These are phyloP conservation scores for Octomys mimax DNA, from an alignment of 2,797 vertebrate genomes.

Conservation along the genomic window DNA sequence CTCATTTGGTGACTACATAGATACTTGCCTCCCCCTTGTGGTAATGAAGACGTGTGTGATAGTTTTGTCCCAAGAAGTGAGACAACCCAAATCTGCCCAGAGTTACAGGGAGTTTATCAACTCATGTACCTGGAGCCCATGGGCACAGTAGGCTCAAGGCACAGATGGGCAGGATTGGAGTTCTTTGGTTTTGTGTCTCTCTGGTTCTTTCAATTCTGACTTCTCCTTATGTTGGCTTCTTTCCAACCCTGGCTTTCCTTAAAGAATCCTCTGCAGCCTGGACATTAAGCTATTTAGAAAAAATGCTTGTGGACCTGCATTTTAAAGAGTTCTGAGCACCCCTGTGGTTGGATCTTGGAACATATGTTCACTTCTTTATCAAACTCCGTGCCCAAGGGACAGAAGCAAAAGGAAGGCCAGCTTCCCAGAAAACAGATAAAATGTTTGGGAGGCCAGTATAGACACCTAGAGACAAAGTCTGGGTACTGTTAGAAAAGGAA, in stretches of 20 bases:
- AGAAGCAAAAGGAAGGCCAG: slow-evolving; percentile 1
- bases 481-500: slow-evolving; percentile 6
- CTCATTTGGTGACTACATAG: neutral
- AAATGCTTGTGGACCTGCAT: neutral
- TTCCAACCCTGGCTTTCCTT: neutral
- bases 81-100: neutral
- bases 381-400: neutral
- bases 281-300: neutral
- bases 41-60: neutral
- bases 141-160: too few species aligned
- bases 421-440: slow-evolving; percentile 36
- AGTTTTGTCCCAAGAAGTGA: neutral
- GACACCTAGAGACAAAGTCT: neutral
- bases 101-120: neutral
- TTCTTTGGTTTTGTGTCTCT: neutral
- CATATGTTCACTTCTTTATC: slow-evolving; percentile 38
- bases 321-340: slow-evolving; percentile 46
- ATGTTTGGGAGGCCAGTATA: neutral
- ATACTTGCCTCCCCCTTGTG: neutral
- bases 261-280: neutral
- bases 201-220: neutral
- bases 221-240: neutral
- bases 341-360: neutral
- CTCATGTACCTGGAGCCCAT: neutral
- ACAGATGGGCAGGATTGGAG: neutral